A percentile compares a stretch with the other conserved stretches of the same genome.
phyloP scores from a whole-genome alignment of 2,888 invertebrate species.

The Cheilosia urbana region DNA sequence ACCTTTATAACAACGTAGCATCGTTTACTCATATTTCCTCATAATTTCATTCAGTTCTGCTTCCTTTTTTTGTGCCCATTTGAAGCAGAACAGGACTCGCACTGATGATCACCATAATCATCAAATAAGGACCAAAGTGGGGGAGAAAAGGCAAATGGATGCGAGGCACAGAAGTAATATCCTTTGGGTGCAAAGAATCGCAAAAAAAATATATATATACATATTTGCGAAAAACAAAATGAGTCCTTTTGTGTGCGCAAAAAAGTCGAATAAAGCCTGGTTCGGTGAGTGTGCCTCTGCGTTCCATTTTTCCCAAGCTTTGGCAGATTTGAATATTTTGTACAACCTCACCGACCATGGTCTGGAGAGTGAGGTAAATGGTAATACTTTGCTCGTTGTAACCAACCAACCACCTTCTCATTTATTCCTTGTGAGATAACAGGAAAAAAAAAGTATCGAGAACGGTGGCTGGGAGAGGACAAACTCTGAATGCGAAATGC shows the following conservation, averaged over 20 bases:
- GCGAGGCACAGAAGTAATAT: conserved; percentile 46
- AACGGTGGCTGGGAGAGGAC: conserved; percentile 40
- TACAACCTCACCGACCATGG: background rate
- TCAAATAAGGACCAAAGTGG: conserved; percentile 64
- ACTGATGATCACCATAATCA: conserved; percentile 71
- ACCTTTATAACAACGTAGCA: conserved; percentile 53
- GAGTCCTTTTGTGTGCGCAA: conserved; percentile 65
- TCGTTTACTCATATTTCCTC: conserved; percentile 62
- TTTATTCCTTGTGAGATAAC: conserved; percentile 34
- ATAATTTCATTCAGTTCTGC: conserved; percentile 54
- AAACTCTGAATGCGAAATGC: conserved; percentile 29
- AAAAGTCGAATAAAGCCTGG: conserved; percentile 10
- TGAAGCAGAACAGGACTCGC: conserved; percentile 65
- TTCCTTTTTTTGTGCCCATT: conserved; percentile 61
- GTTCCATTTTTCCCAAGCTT: conserved; percentile 56
- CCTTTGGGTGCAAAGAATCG: conserved; percentile 32
- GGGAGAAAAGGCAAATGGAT: conserved; percentile 66
- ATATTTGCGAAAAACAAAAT: conserved; percentile 63
- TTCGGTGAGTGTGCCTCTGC: conserved; percentile 16
- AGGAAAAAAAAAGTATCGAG: conserved; percentile 45
- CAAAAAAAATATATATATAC: conserved; percentile 22
- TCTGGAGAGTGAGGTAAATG: conserved; percentile 44
- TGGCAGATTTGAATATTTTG: conserved; percentile 28
- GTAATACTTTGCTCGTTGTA: conserved; percentile 51
- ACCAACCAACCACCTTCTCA: conserved; percentile 36